Conservation (phyloP, 2,797 vertebrate genomes). For the Champsocephalus esox region DNA sequence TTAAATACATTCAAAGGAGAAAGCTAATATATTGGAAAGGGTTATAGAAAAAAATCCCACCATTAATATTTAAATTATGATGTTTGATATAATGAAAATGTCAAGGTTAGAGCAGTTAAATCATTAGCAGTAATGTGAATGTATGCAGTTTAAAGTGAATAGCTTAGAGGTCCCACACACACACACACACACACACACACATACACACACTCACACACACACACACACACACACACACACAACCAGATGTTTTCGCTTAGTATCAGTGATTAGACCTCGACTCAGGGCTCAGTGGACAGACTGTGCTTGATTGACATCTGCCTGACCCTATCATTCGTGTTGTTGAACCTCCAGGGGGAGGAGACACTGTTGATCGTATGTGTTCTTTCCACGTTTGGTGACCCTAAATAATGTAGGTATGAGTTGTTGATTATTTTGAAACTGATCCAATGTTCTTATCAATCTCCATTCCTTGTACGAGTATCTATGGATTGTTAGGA, state of each 20-base stretch:
- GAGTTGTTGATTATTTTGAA: not conserved
- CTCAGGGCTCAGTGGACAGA: not conserved
- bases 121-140: not conserved
- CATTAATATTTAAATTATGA: not conserved
- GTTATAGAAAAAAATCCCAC: not conserved
- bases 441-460: not conserved
- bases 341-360: not conserved
- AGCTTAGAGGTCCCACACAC: not conserved
- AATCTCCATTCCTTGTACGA: not conserved
- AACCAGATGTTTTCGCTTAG: slow-evolving; percentile 4
- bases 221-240: no score
- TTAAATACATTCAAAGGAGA: no score
- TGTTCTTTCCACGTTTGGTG: not conserved
- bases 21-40: not conserved
- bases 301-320: not conserved
- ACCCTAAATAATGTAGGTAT: not conserved
- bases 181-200: not conserved
- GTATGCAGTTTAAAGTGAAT: not conserved
- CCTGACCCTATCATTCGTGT: not conserved
- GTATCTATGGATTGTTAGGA: not conserved
- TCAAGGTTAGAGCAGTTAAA: not conserved
- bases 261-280: not conserved
- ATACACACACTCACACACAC: not conserved
- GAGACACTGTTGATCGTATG: not conserved
- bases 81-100: not conserved